phyloP scores from a whole-genome alignment of 2,113 vertebrate species.

The Brachypteracias leptosomus region DNA sequence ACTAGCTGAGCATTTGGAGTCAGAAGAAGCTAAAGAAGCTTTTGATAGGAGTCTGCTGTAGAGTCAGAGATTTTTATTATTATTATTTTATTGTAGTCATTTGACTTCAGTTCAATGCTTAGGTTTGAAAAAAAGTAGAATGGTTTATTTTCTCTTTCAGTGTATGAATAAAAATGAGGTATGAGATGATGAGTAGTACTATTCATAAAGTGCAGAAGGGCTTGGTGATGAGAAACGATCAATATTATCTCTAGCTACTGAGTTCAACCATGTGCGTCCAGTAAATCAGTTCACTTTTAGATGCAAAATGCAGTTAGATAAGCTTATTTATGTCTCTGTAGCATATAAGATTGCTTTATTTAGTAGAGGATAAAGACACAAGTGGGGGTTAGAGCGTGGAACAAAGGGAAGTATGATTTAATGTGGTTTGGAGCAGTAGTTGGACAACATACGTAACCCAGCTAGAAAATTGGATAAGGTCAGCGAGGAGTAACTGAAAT shows the following conservation, averaged over 20 bases:
- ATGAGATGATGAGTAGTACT: neutral
- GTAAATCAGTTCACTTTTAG: conserved; percentile 9
- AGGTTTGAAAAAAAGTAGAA: neutral
- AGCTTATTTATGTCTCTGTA: neutral
- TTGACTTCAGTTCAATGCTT: neutral
- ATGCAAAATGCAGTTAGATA: neutral
- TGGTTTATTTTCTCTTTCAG: conserved; percentile 15
- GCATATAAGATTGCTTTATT: neutral
- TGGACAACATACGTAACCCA: neutral
- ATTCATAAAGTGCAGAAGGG: neutral
- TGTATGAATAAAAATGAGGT: conserved; percentile 16
- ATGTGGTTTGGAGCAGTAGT: neutral
- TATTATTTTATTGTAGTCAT: neutral
- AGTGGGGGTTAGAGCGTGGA: neutral
- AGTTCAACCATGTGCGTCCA: neutral
- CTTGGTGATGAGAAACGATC: neutral
- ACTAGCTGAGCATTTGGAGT: neutral
- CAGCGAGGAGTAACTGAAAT: neutral
- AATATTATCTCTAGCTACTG: neutral
- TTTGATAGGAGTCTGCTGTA: neutral
- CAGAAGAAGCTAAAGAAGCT: neutral
- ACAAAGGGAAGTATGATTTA: neutral
- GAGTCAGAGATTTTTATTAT: neutral
- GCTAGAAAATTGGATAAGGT: neutral
- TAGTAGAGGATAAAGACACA: neutral